Conservation (phyloP, 53 echinoderm and acorn worm species). For the Mesocentrotus franciscanus region DNA sequence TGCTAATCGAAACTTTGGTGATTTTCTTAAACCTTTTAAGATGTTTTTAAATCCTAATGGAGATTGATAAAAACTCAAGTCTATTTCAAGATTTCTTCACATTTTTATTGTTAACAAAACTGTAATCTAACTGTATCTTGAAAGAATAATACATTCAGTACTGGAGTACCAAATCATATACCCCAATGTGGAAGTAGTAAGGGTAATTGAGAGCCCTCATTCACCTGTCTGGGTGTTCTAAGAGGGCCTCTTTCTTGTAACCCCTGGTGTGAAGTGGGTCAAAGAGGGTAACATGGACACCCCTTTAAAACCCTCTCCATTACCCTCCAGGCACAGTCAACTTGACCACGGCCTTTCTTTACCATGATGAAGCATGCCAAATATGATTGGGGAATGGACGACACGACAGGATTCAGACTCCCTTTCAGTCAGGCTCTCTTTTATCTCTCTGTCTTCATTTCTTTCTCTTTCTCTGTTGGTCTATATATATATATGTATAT, state of each 20-base stretch:
- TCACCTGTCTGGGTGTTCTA: neutral
- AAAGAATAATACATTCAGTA: neutral
- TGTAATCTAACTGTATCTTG: neutral
- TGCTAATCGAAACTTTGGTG: too few relatives aligned
- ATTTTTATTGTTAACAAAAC: too few relatives aligned
- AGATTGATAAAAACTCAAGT: too few relatives aligned
- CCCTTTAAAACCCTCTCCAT: slow-evolving; percentile 49
- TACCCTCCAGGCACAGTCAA: slow-evolving; percentile 55
- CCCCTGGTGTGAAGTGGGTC: slow-evolving; percentile 59
- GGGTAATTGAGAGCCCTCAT: neutral
- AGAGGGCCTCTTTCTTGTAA: neutral
- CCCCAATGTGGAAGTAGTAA: neutral
- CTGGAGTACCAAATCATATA: neutral
- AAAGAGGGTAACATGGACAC: slow-evolving; percentile 31
- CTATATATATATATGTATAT: neutral
- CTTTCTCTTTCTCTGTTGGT: neutral
- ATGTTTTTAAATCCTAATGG: too few relatives aligned
- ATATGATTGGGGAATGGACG: neutral
- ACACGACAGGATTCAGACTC: neutral
- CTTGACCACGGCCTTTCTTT: neutral
- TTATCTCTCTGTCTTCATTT: neutral
- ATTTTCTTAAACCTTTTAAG: too few relatives aligned
- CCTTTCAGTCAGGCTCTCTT: neutral
- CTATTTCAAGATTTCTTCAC: too few relatives aligned
- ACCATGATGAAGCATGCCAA: slow-evolving; percentile 15